Evolutionary conservation across 2,113 vertebrate species (phyloP), one percentile per base, ranked within the genome.

Genomic region (Nothocercus julius): DNA sequence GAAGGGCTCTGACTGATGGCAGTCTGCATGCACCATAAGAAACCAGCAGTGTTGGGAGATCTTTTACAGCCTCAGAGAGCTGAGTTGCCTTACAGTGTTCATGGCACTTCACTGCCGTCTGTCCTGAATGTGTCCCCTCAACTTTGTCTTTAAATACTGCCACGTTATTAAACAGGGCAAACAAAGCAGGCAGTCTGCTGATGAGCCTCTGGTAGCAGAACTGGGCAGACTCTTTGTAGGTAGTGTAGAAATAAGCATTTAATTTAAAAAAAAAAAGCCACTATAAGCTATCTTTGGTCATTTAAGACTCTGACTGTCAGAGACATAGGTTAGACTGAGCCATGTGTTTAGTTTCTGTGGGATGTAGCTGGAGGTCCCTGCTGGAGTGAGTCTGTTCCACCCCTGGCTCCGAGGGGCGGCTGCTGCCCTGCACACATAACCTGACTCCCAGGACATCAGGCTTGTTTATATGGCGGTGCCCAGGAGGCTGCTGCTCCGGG

Each of bases 391-490:
- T 62, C n/a, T 90, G 40, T 86, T 17, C 9, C 17, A 73, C 82
- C 87, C 38, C n/a, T 22, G 66, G 47, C 85, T 88, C 30, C 67
- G 85, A 80, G 58, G 32, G 72, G 62, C 69, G 42, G 8, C 77
- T 61, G 14, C 42, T 86, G 28, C 25, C 13, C 4, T 21, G 56
- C 82, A 72, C 85, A 69, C 91, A 94, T 89, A 96, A 92, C 67
- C 81, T 34, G 80, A 96, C 67, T 89, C 93, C 40, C 5, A 1
- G 63, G 94, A 79, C 81, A 73, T 75, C 59, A 85, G 78, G 38
- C 42, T 94, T 94, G 90, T 94, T 95, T 93, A 94, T 92, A 82
- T 62, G 1, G 0, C 53, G 58, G 47, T 90, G 74, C 62, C 88
- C n/a, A 45, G 82, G 53, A 44, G 72, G 85, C 85, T 93, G 77